Evolutionary conservation across 2,113 vertebrate species (phyloP).

Genomic region (Scytalopus superciliaris): DNA sequence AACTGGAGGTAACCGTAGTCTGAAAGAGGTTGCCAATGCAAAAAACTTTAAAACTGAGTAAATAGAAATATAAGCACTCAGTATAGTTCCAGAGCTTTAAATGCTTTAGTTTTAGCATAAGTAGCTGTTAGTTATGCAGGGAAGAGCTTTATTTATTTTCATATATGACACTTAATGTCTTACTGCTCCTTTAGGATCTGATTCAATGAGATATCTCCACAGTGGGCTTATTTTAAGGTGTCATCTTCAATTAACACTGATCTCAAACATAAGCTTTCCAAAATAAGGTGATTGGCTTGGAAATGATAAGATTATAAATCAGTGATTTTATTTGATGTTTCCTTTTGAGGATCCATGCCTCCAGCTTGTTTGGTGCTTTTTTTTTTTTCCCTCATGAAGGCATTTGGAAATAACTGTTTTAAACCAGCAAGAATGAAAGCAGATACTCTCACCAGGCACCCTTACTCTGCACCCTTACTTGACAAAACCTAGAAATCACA

Average conservation of each 20-base stretch:
- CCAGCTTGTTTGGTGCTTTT: neutral
- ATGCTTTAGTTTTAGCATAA: neutral
- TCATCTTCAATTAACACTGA: conserved; percentile 44
- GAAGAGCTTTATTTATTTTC: conserved; percentile 38
- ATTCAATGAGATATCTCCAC: conserved; percentile 9
- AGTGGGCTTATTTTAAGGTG: conserved; percentile 28
- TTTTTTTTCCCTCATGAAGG: neutral
- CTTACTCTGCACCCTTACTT: neutral
- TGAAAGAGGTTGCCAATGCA: neutral
- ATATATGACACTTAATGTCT: neutral
- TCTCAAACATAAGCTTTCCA: conserved; percentile 13
- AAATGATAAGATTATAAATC: conserved; percentile 38
- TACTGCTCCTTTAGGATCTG: conserved; percentile 25
- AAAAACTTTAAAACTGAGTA: neutral
- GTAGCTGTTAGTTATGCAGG: neutral
- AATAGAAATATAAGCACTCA: neutral
- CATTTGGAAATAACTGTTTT: neutral
- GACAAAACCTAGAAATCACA: neutral
- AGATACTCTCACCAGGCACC: neutral
- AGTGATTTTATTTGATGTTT: neutral
- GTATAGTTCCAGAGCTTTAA: neutral
- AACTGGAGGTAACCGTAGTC: neutral
- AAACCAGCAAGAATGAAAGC: neutral
- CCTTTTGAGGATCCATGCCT: neutral
- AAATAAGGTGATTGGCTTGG: neutral